Conservation (phyloP, 2,888 invertebrate species). For the Dryomyza anilis region DNA sequence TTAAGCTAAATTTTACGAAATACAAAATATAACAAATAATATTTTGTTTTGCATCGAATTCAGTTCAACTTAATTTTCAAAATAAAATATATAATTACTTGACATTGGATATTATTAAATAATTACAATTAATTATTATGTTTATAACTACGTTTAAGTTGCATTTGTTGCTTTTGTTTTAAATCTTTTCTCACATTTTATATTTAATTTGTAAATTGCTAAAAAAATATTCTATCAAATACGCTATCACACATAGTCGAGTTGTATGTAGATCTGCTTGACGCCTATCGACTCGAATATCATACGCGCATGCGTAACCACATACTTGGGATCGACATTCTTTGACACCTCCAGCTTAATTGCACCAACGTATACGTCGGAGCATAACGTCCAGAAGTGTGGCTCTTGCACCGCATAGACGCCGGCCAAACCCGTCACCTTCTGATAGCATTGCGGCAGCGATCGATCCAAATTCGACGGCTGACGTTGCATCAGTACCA, state of each 20-base stretch:
- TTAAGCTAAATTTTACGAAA: slow-evolving; percentile 9
- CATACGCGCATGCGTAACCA: slow-evolving; percentile 89
- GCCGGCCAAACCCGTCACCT: slow-evolving; percentile 87
- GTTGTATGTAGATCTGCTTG: slow-evolving; percentile 88
- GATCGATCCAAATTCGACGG: slow-evolving; percentile 81
- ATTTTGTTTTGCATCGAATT: not conserved
- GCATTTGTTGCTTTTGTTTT: not conserved
- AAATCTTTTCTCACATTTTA: slow-evolving; percentile 21
- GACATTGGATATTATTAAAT: not conserved
- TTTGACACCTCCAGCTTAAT: slow-evolving; percentile 94
- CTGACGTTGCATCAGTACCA: slow-evolving; percentile 93
- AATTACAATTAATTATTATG: slow-evolving; percentile 9
- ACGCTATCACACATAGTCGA: slow-evolving; percentile 77
- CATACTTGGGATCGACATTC: slow-evolving; percentile 90
- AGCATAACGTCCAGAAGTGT: slow-evolving; percentile 98
- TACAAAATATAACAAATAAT: not conserved
- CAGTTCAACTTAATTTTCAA: no score
- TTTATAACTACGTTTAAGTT: slow-evolving; percentile 2
- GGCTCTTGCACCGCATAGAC: slow-evolving; percentile 96
- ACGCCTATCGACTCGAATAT: slow-evolving; percentile 94
- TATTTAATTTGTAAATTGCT: slow-evolving; percentile 19
- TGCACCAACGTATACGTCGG: slow-evolving; percentile 90
- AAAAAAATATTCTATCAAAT: slow-evolving; percentile 22
- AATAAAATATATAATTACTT: no score
- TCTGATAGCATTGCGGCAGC: slow-evolving; percentile 86